Evolutionary conservation across 2,888 invertebrate species (phyloP).

Genomic region (Opisthograptis luteolata): DNA sequence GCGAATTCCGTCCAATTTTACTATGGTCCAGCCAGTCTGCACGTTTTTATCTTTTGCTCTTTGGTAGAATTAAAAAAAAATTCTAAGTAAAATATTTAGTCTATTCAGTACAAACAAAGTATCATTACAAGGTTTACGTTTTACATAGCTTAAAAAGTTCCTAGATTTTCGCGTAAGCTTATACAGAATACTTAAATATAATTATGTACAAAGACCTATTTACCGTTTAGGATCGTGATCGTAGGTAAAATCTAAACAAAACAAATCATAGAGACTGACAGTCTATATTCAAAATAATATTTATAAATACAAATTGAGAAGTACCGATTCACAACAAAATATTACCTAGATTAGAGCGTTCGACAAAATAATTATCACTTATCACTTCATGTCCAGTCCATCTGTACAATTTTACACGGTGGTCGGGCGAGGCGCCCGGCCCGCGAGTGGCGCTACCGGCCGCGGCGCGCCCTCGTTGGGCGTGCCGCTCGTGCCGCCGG

Average conservation of each 20-base stretch:
- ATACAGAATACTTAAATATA: too few relatives aligned
- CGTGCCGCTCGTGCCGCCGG: conserved; percentile 21
- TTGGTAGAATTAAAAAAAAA: too few relatives aligned
- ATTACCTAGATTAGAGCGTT: conserved; percentile 77
- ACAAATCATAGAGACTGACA: conserved; percentile 64
- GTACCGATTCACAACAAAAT: conserved; percentile 83
- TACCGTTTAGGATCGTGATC: neutral
- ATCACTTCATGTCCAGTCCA: conserved; percentile 74
- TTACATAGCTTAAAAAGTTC: too few relatives aligned
- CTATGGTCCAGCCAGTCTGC: too few relatives aligned
- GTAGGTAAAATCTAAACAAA: conserved; percentile 41
- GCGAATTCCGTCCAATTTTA: too few relatives aligned
- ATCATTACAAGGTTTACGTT: too few relatives aligned
- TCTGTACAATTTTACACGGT: conserved; percentile 58
- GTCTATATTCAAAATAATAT: conserved; percentile 79
- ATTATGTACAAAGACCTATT: too few relatives aligned
- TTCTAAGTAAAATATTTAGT: too few relatives aligned
- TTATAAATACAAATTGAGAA: conserved; percentile 84
- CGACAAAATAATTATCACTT: conserved; percentile 79
- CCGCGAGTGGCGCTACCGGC: conserved; percentile 25
- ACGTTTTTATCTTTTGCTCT: too few relatives aligned
- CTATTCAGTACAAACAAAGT: too few relatives aligned
- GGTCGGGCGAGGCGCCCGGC: conserved; percentile 24
- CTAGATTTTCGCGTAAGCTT: too few relatives aligned
- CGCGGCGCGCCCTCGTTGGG: conserved; percentile 22